Percentiles rank a stretch among this genome's conserved stretches.
phyloP scores from a whole-genome alignment of 2,888 invertebrate species.

The Halocaridina rubra region DNA sequence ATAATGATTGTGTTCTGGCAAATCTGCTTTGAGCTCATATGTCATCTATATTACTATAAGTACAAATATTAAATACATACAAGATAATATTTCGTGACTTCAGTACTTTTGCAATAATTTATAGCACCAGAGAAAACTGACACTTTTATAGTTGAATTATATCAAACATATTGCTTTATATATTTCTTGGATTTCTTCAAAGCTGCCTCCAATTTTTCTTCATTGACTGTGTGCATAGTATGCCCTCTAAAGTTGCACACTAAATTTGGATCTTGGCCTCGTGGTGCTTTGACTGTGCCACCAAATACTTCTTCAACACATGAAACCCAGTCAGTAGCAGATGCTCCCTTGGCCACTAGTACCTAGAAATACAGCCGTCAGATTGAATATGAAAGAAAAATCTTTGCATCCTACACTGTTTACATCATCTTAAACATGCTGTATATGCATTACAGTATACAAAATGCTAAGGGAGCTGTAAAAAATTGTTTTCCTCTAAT shows the following conservation, averaged over 20 bases:
- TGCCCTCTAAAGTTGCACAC: slow-evolving; percentile 13
- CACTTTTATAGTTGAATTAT: too few species aligned
- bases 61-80: not conserved
- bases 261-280: not conserved
- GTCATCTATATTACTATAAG: too few species aligned
- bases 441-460: not conserved
- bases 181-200: not conserved
- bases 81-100: too few species aligned
- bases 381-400: not conserved
- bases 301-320: not conserved
- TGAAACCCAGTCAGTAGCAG: slow-evolving; percentile 15
- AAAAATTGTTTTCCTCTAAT: not conserved
- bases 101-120: too few species aligned
- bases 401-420: not conserved
- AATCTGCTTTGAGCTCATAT: too few species aligned
- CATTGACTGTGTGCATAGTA: not conserved
- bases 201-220: not conserved
- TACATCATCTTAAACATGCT: not conserved
- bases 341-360: not conserved
- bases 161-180: not conserved
- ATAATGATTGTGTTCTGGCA: too few species aligned
- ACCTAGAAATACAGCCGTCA: not conserved
- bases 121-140: too few species aligned
- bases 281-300: slow-evolving; percentile 3
- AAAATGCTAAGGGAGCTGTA: not conserved